Evolutionary conservation across 2,797 vertebrate genomes (phyloP).

Genomic region (Tadarida brasiliensis): DNA sequence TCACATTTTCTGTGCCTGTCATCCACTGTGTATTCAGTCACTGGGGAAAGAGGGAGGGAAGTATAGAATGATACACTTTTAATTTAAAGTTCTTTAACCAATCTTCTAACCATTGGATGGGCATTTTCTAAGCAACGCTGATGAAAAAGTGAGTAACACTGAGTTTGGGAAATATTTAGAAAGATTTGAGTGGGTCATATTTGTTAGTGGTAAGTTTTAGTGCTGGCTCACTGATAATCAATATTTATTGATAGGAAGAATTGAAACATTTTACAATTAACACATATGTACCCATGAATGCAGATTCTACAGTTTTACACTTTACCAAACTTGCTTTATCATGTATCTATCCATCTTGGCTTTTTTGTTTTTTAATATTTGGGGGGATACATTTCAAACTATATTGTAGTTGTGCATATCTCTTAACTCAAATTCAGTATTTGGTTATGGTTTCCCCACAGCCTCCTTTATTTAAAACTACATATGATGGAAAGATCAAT

Average conservation of each 20-base stretch:
- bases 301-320: background rate
- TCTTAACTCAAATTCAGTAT: background rate
- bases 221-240: background rate
- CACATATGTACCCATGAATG: background rate
- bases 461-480: background rate
- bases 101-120: background rate
- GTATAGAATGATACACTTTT: background rate
- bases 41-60: background rate
- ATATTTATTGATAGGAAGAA: background rate
- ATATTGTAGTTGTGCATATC: background rate
- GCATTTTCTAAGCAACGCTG: background rate
- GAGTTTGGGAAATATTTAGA: background rate
- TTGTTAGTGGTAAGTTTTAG: background rate
- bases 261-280: background rate
- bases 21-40: background rate
- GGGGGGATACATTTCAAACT: background rate
- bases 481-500: background rate
- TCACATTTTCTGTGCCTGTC: background rate
- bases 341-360: background rate
- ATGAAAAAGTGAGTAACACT: background rate
- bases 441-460: background rate
- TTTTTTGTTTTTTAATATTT: background rate
- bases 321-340: background rate
- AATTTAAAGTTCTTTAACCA: constrained; percentile 1
- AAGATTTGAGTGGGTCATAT: background rate